These are phyloP conservation scores for Escarpia spicata DNA, from an alignment of 2,888 invertebrate species.

Conservation along the genomic window DNA sequence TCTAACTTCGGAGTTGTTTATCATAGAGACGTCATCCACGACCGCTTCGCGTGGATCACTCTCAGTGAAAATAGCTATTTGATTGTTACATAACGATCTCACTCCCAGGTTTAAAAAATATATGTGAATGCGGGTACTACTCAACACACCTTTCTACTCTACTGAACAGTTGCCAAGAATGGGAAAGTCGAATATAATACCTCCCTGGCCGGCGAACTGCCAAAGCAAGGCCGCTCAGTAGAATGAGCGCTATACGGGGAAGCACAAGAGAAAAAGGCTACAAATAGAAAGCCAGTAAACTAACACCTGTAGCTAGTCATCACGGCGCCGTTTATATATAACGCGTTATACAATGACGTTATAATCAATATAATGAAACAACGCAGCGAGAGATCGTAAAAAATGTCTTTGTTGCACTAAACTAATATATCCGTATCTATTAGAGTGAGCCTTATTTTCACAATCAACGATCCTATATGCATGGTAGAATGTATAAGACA, in stretches of 20 bases:
- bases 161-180: background rate
- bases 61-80: background rate
- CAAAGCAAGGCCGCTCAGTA: background rate
- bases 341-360: too few species aligned
- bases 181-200: background rate
- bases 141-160: background rate
- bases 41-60: background rate
- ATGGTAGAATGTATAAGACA: too few species aligned
- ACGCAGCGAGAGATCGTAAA: background rate
- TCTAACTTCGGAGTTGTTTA: background rate
- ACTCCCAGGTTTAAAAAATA: background rate
- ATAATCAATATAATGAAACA: background rate
- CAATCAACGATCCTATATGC: too few species aligned
- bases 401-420: too few species aligned
- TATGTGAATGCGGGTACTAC: background rate
- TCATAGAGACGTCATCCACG: background rate
- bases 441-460: too few species aligned
- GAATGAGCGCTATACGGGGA: background rate
- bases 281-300: background rate
- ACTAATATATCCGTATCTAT: too few species aligned
- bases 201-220: background rate
- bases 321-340: background rate
- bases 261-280: background rate
- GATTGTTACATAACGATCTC: background rate
- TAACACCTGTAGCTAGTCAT: background rate